Conservation (phyloP, 2,113 vertebrate genomes). For the Dolichotis patagonum region DNA sequence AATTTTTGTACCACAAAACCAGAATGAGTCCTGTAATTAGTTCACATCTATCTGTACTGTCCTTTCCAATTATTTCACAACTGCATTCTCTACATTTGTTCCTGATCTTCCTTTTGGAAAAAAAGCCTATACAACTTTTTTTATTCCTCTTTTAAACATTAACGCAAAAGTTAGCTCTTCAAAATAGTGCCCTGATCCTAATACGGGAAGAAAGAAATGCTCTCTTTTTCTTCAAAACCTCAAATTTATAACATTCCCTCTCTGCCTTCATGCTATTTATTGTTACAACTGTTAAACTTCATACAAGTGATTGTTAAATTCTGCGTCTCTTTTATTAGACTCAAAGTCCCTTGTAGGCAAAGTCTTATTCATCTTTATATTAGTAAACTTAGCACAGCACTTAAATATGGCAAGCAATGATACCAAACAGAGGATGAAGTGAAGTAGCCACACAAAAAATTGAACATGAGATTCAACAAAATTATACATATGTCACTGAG, state of each 20-base stretch:
- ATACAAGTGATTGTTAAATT: neutral
- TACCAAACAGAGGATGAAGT: neutral
- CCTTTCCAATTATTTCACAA: slow-evolving; percentile 14
- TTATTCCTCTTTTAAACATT: neutral
- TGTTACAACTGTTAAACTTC: neutral
- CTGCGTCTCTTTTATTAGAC: neutral
- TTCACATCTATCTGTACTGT: neutral
- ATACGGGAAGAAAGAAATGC: neutral
- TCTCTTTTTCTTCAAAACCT: neutral
- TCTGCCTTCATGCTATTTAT: neutral
- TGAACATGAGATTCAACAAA: neutral
- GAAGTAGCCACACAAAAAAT: neutral
- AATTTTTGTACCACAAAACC: neutral
- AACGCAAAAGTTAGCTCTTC: neutral
- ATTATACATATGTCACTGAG: neutral
- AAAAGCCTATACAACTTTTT: neutral
- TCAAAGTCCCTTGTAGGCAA: neutral
- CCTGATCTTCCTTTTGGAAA: neutral
- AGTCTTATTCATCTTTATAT: neutral
- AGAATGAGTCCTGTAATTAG: neutral
- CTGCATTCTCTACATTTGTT: neutral
- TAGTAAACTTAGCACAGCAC: neutral
- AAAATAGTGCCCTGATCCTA: neutral
- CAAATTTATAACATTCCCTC: slow-evolving; percentile 6
- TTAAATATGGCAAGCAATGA: neutral